Base-by-base conservation (phyloP, 1,140 invertebrate genomes). In the Lerema accius region DNA sequence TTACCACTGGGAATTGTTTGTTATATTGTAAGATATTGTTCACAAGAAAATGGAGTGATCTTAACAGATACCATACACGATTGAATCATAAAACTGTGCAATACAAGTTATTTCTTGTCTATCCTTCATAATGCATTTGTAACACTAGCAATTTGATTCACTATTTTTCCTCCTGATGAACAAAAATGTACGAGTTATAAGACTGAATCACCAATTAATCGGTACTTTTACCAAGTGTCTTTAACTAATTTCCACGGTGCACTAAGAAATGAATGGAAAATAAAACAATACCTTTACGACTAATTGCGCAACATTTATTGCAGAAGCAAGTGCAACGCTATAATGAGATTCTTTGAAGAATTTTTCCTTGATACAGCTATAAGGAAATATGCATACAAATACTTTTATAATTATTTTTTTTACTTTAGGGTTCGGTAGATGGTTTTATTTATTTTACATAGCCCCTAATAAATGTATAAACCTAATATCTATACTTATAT, bases 1-100 rank as follows among this genome's bases (percentile, higher is more conserved):
- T 60, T 50, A 74, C 73, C 78, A 78, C 59, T 59, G 61, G 59
- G 56, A 59, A 59, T 59, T 59, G 56, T 53, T 60, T 58, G 56
- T 64, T 56, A 53, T 55, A 61, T 46, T 65, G 63, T 56, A 16
- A 58, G 45, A 40, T 58, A 69, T 40, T 56, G 35, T 42, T 3
- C n/a, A 13, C 45, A 11, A 28, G 35, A 32, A 32, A 32, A 7
- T 9, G 3, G 4, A 32, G 28, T n/a, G n/a, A n/a, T n/a, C n/a
- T n/a, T n/a, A n/a, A n/a, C n/a, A n/a, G n/a, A n/a, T n/a, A n/a
- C n/a, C n/a, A n/a, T n/a, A n/a, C n/a, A n/a, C n/a, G n/a, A n/a
- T n/a, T n/a, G n/a, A n/a, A n/a, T n/a, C n/a, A n/a, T n/a, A n/a
- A n/a, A n/a, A 23, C 5, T 23, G 19, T 23, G n/a, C 5, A 23